phyloP scores from a whole-genome alignment of 2,888 invertebrate genomes.

The Agrotis exclamationis region DNA sequence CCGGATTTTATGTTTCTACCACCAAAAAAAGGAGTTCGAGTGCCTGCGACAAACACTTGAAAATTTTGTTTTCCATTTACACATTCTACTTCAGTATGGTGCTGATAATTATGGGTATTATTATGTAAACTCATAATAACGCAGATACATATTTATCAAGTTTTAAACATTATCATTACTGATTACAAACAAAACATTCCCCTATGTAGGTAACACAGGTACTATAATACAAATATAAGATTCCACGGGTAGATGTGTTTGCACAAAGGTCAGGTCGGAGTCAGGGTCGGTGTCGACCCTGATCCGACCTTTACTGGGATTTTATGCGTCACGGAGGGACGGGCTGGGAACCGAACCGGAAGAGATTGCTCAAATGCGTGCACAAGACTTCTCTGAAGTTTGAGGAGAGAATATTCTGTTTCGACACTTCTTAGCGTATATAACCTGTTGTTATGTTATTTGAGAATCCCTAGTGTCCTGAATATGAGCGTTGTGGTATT shows the following conservation, averaged over 20 bases:
- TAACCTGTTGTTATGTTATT: slow-evolving; percentile 1
- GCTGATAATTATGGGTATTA: too few species aligned
- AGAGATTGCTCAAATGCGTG: slow-evolving; percentile 28
- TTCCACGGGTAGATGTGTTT: slow-evolving; percentile 25
- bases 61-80: not conserved
- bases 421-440: not conserved
- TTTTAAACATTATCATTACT: too few species aligned
- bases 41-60: too few species aligned
- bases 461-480: not conserved
- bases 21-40: too few species aligned
- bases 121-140: too few species aligned
- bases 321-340: slow-evolving; percentile 38
- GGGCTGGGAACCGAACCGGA: slow-evolving; percentile 22
- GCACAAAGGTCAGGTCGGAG: slow-evolving; percentile 38
- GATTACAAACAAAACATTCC: too few species aligned
- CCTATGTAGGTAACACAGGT: too few species aligned
- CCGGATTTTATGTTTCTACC: too few species aligned
- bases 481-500: not conserved
- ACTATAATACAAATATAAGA: not conserved
- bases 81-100: too few species aligned
- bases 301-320: slow-evolving; percentile 53
- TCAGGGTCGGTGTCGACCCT: slow-evolving; percentile 36
- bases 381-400: slow-evolving; percentile 15
- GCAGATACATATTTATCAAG: too few species aligned
- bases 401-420: not conserved